Conservation (phyloP, 2,113 vertebrate species). For the Sphaerodactylus townsendi region DNA sequence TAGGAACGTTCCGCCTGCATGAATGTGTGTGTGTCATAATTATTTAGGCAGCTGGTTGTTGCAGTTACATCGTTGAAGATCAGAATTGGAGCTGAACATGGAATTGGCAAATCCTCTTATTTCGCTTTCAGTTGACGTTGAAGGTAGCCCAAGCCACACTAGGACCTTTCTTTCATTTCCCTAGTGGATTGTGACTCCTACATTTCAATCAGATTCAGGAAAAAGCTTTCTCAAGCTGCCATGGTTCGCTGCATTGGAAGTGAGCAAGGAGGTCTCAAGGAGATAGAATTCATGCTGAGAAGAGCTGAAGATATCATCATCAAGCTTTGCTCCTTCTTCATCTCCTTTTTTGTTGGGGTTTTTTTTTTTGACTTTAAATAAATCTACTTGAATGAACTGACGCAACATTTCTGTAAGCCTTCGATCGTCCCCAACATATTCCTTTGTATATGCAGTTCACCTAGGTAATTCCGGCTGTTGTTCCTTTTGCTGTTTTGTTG, state of each 20-base stretch:
- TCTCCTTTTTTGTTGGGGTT: too few relatives aligned
- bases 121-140: slow-evolving; percentile 52
- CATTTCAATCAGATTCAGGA: slow-evolving; percentile 64
- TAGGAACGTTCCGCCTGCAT: slow-evolving; percentile 51
- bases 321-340: not conserved
- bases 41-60: slow-evolving; percentile 33
- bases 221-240: slow-evolving; percentile 63
- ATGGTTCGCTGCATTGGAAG: slow-evolving; percentile 68
- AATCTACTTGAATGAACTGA: slow-evolving; percentile 52
- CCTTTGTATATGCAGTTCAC: slow-evolving; percentile 49
- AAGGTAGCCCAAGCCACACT: slow-evolving; percentile 46
- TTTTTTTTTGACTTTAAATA: slow-evolving; percentile 9
- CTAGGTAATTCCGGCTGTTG: slow-evolving; percentile 34
- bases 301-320: slow-evolving; percentile 46
- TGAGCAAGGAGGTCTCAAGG: slow-evolving; percentile 56
- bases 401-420: slow-evolving; percentile 54
- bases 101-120: slow-evolving; percentile 62
- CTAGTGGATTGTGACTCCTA: slow-evolving; percentile 40
- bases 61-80: slow-evolving; percentile 42
- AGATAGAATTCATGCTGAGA: slow-evolving; percentile 45
- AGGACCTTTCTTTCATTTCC: slow-evolving; percentile 39
- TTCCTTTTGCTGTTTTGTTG: slow-evolving; percentile 29
- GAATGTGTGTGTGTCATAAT: not conserved
- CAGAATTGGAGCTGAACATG: slow-evolving; percentile 31
- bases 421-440: slow-evolving; percentile 41